A percentile compares a stretch with the other conserved stretches of the same genome.
Evolutionary conservation across 2,888 invertebrate genomes (phyloP).

Genomic region (Cheilosia soror): DNA sequence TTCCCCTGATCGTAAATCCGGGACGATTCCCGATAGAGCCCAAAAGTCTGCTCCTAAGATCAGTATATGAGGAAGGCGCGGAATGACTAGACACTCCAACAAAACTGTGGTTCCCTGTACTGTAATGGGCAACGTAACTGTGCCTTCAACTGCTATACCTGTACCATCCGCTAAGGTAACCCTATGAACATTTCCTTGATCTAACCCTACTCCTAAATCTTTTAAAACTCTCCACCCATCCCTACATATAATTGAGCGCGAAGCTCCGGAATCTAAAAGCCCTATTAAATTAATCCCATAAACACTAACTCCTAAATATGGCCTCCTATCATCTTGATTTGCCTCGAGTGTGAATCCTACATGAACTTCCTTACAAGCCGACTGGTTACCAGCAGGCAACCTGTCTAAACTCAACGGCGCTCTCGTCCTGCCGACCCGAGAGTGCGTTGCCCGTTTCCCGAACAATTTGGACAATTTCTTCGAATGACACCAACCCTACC

Average conservation of each 20-base stretch:
- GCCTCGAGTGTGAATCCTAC: background rate
- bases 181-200: background rate
- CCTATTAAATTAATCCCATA: background rate
- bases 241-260: background rate
- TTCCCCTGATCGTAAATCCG: background rate
- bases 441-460: background rate
- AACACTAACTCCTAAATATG: background rate
- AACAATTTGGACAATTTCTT: too few relatives aligned
- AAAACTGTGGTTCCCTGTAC: background rate
- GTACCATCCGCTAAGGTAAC: background rate
- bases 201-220: background rate
- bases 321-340: background rate
- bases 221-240: background rate
- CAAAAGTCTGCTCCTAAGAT: slow-evolving; percentile 2
- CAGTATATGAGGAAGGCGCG: background rate
- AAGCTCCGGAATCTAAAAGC: background rate
- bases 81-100: background rate
- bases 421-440: slow-evolving; percentile 4
- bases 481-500: background rate
- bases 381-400: slow-evolving; percentile 1
- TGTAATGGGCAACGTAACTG: too few relatives aligned
- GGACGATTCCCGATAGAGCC: slow-evolving; percentile 2
- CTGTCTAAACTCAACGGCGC: background rate
- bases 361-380: background rate
- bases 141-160: too few relatives aligned